Conservation (phyloP, 2,797 vertebrate genomes). For the Echiichthys vipera region DNA sequence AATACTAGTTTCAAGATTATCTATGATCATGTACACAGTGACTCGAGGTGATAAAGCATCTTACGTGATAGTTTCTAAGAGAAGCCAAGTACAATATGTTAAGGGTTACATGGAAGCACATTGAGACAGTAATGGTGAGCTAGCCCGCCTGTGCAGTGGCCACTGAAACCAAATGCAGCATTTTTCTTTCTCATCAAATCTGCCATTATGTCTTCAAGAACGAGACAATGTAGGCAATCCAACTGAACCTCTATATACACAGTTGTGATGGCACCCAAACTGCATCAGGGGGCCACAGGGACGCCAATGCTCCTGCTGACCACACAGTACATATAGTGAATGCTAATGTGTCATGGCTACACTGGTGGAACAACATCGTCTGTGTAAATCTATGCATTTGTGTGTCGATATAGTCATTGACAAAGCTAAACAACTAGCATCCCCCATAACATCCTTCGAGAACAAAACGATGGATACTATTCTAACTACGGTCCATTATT, state of each 20-base stretch:
- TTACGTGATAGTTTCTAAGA: constrained; percentile 19
- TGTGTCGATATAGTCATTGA: background rate
- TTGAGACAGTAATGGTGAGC: background rate
- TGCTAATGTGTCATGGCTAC: constrained; percentile 1
- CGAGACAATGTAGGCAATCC: background rate
- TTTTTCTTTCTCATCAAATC: background rate
- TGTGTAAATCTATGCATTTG: background rate
- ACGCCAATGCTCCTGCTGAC: background rate
- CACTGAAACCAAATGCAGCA: background rate
- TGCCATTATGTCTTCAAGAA: background rate
- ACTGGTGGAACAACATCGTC: background rate
- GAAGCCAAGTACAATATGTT: constrained; percentile 18
- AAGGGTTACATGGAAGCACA: constrained; percentile 35
- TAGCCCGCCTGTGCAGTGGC: constrained; percentile 3
- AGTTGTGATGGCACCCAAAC: background rate
- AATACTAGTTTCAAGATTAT: constrained; percentile 38
- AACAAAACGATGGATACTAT: constrained; percentile 1
- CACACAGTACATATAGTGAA: background rate
- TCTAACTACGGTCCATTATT: background rate
- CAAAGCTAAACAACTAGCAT: background rate
- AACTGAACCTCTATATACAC: constrained; percentile 5
- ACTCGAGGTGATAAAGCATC: constrained; percentile 27
- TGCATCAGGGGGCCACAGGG: background rate
- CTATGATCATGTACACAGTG: constrained; percentile 50
- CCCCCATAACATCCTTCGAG: background rate